Evolutionary conservation across 1,140 invertebrate genomes (phyloP), one percentile per base, ranked within the genome.

Genomic region (Himalopsyche phryganea): DNA sequence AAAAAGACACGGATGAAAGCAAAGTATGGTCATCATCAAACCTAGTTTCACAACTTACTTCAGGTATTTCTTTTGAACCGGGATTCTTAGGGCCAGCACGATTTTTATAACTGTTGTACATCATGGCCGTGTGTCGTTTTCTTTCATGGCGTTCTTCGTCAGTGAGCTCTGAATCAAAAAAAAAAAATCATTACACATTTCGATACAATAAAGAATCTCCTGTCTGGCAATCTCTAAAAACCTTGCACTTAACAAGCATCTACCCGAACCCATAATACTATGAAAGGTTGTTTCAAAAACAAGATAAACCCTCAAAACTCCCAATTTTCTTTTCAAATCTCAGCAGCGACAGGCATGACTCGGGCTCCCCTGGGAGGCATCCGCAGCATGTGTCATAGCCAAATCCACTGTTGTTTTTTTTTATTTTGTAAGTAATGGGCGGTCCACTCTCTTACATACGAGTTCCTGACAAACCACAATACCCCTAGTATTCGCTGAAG

Each of bases 61-160:
- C 80, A 0, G 92, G 92, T 44, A 93, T 84, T 71, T 88, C 84
- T 73, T 94, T 94, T 1, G 83, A 78, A 6, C 92, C 92, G 10
- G 87, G 84, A 76, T 92, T 80, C 66, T 84, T 81, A 6, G 91
- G 90, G 19, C 86, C 88, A 53, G 83, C 82, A 68, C 90, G 80
- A 59, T 89, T 82, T 33, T 89, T 76, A 69, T 88, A 94, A 53
- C 83, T 80, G 35, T 87, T 80, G 68, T 90, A 91, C 19, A 84
- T 69, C n/a, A 75, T 74, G 6, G 78, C 78, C 36, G 78, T 79
- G 66, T 86, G 70, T 57, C 83, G 80, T 66, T 82, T 84, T 52
- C 83, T 84, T 68, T 88, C 82, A 66, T 81, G 75, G 19, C 78
- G 75, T 62, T 85, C 82, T 68, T 85, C 80, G 71, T 85, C 85